These are phyloP conservation scores for Holocentrus rufus DNA, from an alignment of 2,797 vertebrate species.

Conservation along the genomic window DNA sequence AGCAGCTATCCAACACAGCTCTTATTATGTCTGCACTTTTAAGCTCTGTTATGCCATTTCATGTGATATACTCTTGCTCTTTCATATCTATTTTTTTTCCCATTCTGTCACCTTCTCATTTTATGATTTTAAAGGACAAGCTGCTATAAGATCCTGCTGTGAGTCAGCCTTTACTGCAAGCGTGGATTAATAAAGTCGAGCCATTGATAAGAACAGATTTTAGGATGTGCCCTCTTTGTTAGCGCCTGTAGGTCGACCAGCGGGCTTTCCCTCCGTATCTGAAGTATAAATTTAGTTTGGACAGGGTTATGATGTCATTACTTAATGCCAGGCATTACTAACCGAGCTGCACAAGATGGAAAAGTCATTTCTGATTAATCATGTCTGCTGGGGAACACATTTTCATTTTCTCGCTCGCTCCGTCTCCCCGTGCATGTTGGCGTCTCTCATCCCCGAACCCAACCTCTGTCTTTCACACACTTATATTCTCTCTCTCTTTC, in stretches of 20 bases:
- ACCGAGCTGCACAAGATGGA: conserved; percentile 76
- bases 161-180: conserved; percentile 64
- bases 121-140: conserved; percentile 53
- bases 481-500: conserved; percentile 48
- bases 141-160: conserved; percentile 41
- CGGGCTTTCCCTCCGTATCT: conserved; percentile 65
- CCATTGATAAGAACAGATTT: conserved; percentile 72
- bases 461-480: conserved; percentile 49
- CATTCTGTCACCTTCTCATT: conserved; percentile 23
- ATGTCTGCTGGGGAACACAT: conserved; percentile 72
- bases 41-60: conserved; percentile 47
- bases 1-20: conserved; percentile 38
- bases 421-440: conserved; percentile 53
- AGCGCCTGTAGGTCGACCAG: conserved; percentile 62
- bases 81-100: conserved; percentile 49
- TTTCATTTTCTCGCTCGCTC: conserved; percentile 72
- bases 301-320: conserved; percentile 81
- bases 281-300: conserved; percentile 70
- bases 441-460: conserved; percentile 29
- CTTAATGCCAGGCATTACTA: conserved; percentile 79
- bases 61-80: conserved; percentile 53
- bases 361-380: conserved; percentile 80
- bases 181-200: conserved; percentile 58
- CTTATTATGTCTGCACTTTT: conserved; percentile 58
- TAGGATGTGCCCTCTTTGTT: conserved; percentile 48